phyloP scores from a whole-genome alignment of 2,797 vertebrate species.

The Morelia viridis region DNA sequence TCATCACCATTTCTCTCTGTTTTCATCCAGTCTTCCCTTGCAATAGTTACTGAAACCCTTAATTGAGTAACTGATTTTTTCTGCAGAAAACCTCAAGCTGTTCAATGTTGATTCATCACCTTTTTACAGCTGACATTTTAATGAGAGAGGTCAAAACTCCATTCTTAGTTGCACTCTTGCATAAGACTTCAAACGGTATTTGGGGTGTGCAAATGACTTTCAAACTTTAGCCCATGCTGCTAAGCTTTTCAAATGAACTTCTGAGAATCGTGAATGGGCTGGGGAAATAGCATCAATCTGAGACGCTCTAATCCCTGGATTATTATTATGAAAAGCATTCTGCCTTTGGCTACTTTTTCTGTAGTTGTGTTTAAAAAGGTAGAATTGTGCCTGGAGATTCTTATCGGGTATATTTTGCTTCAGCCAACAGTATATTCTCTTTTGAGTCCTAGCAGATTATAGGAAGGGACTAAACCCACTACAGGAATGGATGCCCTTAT shows the following conservation, averaged over 20 bases:
- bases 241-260: slow-evolving; percentile 50
- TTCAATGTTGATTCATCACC: slow-evolving; percentile 1
- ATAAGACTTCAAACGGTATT: background rate
- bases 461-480: slow-evolving; percentile 12
- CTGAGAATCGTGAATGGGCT: slow-evolving; percentile 38
- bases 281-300: slow-evolving; percentile 43
- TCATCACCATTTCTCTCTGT: slow-evolving; percentile 5
- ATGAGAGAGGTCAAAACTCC: slow-evolving; percentile 21
- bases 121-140: slow-evolving; percentile 35
- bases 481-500: slow-evolving; percentile 22
- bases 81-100: slow-evolving; percentile 16
- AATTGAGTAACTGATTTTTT: slow-evolving; percentile 5
- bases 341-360: slow-evolving; percentile 35
- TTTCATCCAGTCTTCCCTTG: background rate
- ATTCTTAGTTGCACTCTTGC: background rate
- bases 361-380: slow-evolving; percentile 14
- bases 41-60: slow-evolving; percentile 3
- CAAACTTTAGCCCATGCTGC: slow-evolving; percentile 40
- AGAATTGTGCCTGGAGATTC: slow-evolving; percentile 34
- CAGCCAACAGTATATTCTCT: slow-evolving; percentile 14
- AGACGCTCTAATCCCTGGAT: slow-evolving; percentile 40
- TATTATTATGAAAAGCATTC: slow-evolving; percentile 43
- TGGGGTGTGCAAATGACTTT: slow-evolving; percentile 43
- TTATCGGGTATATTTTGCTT: slow-evolving; percentile 11
- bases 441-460: slow-evolving; percentile 39